Evolutionary conservation across 2,888 invertebrate genomes (phyloP).

Genomic region (Xestia rhomboidea): DNA sequence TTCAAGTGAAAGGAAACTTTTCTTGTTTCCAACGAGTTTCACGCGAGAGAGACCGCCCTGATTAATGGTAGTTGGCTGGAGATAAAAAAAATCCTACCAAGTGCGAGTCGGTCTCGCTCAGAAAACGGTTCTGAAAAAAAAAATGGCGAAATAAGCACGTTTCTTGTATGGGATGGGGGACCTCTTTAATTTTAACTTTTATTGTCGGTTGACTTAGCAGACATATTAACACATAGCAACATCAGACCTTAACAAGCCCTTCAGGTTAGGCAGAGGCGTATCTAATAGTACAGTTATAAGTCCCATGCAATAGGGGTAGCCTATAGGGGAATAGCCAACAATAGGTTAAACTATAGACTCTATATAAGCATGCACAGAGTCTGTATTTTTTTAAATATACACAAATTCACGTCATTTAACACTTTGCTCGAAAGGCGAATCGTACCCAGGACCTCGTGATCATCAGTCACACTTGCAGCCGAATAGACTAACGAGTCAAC

Average conservation of each 20-base stretch:
- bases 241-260: background rate
- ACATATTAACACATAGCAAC: background rate
- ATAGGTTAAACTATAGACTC: no score
- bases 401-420: no score
- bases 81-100: constrained; percentile 58
- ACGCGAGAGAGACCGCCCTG: constrained; percentile 70
- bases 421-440: background rate
- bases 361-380: no score
- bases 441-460: background rate
- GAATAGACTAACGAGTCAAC: background rate
- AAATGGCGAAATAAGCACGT: background rate
- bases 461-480: background rate
- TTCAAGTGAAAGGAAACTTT: constrained; percentile 83
- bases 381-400: no score
- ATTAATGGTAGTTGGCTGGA: constrained; percentile 75
- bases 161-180: no score
- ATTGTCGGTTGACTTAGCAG: background rate
- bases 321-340: background rate
- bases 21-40: constrained; percentile 79
- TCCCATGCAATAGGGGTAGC: background rate
- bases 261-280: background rate
- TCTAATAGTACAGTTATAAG: no score
- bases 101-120: background rate
- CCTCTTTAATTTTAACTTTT: background rate
- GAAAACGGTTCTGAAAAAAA: background rate